These are phyloP conservation scores for Drosophila melanogaster DNA, from an alignment of 1,140 invertebrate genomes.

Conservation along the genomic window Release_6_plus_ISO1_MT NT_033779.5:7716001-7716500, in stretches of 20 bases:
- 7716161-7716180: constrained; percentile 72
- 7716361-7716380: too few relatives aligned
- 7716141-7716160: constrained; percentile 81
- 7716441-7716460: constrained; percentile 69
- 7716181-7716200: constrained; percentile 61
- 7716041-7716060: not conserved
- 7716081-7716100: constrained; percentile 80
- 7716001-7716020: constrained; percentile 69
- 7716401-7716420: constrained; percentile 55
- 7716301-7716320: not conserved
- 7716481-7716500: constrained; percentile 74
- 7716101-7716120: constrained; percentile 75
- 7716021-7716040: constrained; percentile 50
- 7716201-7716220: constrained; percentile 62
- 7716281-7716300: not conserved
- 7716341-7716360: too few relatives aligned
- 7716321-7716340: too few relatives aligned
- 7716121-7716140: constrained; percentile 80
- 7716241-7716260: too few relatives aligned
- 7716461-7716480: constrained; percentile 67
- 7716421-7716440: constrained; percentile 62
- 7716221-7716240: not conserved
- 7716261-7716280: not conserved
- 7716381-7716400: constrained; percentile 71
- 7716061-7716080: not conserved